These are phyloP conservation scores for Drosophila flavopinicola DNA, from an alignment of 2,888 invertebrate genomes.

Conservation along the genomic window DNA sequence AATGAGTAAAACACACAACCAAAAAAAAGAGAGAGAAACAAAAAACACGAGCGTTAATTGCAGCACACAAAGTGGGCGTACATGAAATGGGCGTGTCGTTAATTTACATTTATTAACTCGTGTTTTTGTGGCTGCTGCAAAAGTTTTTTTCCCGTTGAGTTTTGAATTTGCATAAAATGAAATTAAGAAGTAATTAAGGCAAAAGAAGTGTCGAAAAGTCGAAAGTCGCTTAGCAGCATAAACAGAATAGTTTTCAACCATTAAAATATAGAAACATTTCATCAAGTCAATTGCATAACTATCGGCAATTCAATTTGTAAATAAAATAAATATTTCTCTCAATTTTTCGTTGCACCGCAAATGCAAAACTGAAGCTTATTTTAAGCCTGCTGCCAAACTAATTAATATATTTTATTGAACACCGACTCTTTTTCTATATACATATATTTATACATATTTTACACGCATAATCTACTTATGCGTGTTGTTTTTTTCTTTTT, in stretches of 20 bases:
- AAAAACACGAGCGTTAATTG: conserved; percentile 35
- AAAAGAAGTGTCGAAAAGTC: conserved; percentile 2
- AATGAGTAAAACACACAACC: conserved; percentile 1
- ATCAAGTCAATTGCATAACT: too few relatives aligned
- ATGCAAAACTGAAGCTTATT: conserved; percentile 44
- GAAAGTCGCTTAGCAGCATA: background rate
- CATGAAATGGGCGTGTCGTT: conserved; percentile 49
- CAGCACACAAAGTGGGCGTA: conserved; percentile 32
- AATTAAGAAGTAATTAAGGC: conserved; percentile 48
- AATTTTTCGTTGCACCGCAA: conserved; percentile 36
- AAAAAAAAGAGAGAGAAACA: too few relatives aligned
- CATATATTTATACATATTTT: conserved; percentile 10
- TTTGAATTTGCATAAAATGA: conserved; percentile 56
- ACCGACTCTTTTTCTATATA: too few relatives aligned
- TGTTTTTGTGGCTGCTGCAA: conserved; percentile 57
- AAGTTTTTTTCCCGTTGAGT: conserved; percentile 6
- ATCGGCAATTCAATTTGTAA: background rate
- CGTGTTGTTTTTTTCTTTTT: too few relatives aligned
- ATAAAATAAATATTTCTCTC: background rate
- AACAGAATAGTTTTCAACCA: background rate
- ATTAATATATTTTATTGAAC: conserved; percentile 30
- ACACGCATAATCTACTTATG: conserved; percentile 32
- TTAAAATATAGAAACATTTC: too few relatives aligned
- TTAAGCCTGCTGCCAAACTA: conserved; percentile 37
- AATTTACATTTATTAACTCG: conserved; percentile 81